Evolutionary conservation across 2,888 invertebrate species (phyloP).

Genomic region (Polyommatus iphigenia): DNA sequence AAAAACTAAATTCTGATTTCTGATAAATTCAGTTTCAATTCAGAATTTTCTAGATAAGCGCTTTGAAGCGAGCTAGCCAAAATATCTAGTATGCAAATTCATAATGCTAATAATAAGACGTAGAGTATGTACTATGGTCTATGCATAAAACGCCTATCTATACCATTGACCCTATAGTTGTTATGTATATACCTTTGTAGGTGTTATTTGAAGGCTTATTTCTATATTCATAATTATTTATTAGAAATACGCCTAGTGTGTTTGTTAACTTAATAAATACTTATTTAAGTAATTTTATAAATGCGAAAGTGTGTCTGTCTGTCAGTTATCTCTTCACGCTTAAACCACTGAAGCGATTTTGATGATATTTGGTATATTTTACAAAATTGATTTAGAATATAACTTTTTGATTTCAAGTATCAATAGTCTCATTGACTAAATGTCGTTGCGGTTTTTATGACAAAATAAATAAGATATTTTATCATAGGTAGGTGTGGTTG

Average conservation of each 20-base stretch:
- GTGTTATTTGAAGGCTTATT: constrained; percentile 32
- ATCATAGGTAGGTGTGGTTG: neutral
- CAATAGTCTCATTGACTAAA: neutral
- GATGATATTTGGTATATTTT: too few relatives aligned
- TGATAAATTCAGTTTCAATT: neutral
- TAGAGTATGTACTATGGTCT: neutral
- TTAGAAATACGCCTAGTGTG: constrained; percentile 30
- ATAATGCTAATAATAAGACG: neutral
- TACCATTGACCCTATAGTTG: constrained; percentile 31
- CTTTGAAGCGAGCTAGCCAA: neutral
- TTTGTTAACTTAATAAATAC: neutral
- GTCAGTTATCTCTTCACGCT: too few relatives aligned
- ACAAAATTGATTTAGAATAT: too few relatives aligned
- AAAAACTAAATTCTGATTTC: too few relatives aligned
- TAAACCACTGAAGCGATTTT: too few relatives aligned
- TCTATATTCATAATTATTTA: constrained; percentile 31
- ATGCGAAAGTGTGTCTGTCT: too few relatives aligned
- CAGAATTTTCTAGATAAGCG: neutral
- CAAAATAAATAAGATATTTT: neutral
- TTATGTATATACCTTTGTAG: constrained; percentile 28
- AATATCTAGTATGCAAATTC: constrained; percentile 16
- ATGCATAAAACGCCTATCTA: constrained; percentile 23
- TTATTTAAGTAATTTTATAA: too few relatives aligned
- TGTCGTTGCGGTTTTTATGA: neutral
- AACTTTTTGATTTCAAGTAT: too few relatives aligned